phyloP scores from a whole-genome alignment of 1,140 invertebrate genomes.

The Drosophila pectinifera region DNA sequence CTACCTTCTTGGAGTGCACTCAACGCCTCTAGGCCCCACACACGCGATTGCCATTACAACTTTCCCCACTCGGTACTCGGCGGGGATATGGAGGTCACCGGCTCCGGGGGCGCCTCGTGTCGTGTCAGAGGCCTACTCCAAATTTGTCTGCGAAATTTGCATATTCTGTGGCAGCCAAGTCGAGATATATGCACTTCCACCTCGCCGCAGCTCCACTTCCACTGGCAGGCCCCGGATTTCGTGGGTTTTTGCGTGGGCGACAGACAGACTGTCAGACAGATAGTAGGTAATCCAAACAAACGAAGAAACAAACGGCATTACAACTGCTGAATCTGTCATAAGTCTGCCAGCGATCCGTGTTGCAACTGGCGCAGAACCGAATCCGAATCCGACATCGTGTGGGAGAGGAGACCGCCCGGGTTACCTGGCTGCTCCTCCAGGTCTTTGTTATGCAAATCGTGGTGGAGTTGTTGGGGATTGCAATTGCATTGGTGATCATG shows the following conservation, averaged over 20 bases:
- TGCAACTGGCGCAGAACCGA: slow-evolving; percentile 33
- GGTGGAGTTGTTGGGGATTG: slow-evolving; percentile 7
- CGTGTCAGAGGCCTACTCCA: slow-evolving; percentile 19
- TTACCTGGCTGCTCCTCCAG: slow-evolving; percentile 2
- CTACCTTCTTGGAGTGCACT: neutral
- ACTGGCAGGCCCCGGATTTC: slow-evolving; percentile 3
- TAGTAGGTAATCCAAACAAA: slow-evolving; percentile 5
- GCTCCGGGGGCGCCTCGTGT: slow-evolving; percentile 18
- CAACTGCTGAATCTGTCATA: slow-evolving; percentile 41
- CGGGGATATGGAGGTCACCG: slow-evolving; percentile 10
- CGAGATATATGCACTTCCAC: slow-evolving; percentile 1
- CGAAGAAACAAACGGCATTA: slow-evolving; percentile 26
- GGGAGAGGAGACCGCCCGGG: slow-evolving; percentile 41
- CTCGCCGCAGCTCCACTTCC: too few relatives aligned
- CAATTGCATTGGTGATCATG: slow-evolving; percentile 46
- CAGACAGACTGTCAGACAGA: neutral
- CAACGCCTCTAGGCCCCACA: neutral
- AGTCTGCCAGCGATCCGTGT: slow-evolving; percentile 23
- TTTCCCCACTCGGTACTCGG: neutral
- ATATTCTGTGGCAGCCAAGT: slow-evolving; percentile 8
- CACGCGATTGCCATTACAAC: slow-evolving; percentile 8
- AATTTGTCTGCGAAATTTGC: slow-evolving; percentile 19
- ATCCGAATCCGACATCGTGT: slow-evolving; percentile 8
- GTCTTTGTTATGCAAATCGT: slow-evolving; percentile 48
- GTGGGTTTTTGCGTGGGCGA: slow-evolving; percentile 33